Conservation (phyloP, 2,888 invertebrate species). For the Anorthoa munda region DNA sequence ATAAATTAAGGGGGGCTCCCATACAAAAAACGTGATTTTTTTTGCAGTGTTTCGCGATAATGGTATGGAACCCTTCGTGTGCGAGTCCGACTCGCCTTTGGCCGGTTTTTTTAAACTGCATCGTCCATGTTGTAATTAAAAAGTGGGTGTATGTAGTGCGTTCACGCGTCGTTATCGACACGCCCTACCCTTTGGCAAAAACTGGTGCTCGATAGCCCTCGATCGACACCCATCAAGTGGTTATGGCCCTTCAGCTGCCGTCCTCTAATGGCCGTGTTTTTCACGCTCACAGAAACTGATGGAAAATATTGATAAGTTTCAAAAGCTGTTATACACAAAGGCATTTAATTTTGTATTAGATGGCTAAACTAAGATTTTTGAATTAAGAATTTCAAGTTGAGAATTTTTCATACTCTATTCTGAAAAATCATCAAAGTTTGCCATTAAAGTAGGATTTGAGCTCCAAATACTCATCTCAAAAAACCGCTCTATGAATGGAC, state of each 20-base stretch:
- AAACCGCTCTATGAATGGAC: no score
- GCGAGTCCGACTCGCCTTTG: no score
- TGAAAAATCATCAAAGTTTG: no score
- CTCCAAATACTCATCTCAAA: no score
- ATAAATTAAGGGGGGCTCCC: no score
- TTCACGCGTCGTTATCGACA: conserved; percentile 34
- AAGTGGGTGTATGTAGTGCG: conserved; percentile 39
- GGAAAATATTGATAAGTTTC: conserved; percentile 50
- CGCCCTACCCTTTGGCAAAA: conserved; percentile 52
- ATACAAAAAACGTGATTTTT: no score
- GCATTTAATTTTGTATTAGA: not conserved
- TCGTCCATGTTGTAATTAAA: conserved; percentile 36
- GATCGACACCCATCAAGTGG: conserved; percentile 57
- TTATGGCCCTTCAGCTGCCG: conserved; percentile 47
- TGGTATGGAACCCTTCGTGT: no score
- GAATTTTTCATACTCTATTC: no score
- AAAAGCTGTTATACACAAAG: not conserved
- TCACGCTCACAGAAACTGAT: conserved; percentile 36
- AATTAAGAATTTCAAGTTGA: no score
- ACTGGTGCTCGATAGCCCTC: conserved; percentile 59
- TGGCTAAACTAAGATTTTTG: no score
- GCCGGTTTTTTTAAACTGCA: conserved; percentile 4
- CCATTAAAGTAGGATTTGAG: no score
- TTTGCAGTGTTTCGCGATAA: no score
- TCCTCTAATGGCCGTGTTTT: conserved; percentile 54